phyloP scores from a whole-genome alignment of 2,113 vertebrate species.

The Bucco capensis region DNA sequence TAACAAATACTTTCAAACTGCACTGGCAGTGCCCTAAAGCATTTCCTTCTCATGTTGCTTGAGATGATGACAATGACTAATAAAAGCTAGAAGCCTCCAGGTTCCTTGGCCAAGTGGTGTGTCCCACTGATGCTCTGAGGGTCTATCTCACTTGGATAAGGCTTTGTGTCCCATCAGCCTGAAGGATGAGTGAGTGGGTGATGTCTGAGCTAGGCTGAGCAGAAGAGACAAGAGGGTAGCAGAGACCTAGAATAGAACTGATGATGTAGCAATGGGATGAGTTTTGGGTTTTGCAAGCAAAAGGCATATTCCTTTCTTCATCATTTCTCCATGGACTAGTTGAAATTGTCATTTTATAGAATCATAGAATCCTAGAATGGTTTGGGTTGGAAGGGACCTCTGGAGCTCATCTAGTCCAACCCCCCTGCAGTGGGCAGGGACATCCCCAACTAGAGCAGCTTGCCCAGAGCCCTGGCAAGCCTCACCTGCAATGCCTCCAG shows the following conservation, averaged over 20 bases:
- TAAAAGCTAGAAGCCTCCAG: neutral
- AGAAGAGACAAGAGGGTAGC: constrained; percentile 61
- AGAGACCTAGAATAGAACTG: constrained; percentile 34
- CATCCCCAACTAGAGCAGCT: too few species aligned
- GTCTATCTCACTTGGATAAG: constrained; percentile 55
- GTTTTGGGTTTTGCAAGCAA: neutral
- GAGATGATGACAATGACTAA: neutral
- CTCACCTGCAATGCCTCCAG: too few species aligned
- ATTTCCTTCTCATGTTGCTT: neutral
- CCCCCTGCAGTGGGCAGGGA: too few species aligned
- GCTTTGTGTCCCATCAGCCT: constrained; percentile 37
- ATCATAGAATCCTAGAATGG: too few species aligned
- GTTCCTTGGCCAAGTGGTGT: neutral
- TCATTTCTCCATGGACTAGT: neutral
- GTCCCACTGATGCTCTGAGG: neutral
- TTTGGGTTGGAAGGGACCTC: too few species aligned
- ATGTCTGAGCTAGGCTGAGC: constrained; percentile 71
- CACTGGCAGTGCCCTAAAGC: neutral
- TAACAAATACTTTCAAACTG: neutral
- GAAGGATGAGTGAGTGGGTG: constrained; percentile 54
- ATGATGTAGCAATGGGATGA: neutral
- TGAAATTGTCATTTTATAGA: neutral
- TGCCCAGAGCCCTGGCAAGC: too few species aligned
- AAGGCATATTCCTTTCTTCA: neutral
- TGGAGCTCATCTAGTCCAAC: too few species aligned